Evolutionary conservation across 1,140 invertebrate genomes (phyloP).

Genomic region (Aphaenogaster floridana): DNA sequence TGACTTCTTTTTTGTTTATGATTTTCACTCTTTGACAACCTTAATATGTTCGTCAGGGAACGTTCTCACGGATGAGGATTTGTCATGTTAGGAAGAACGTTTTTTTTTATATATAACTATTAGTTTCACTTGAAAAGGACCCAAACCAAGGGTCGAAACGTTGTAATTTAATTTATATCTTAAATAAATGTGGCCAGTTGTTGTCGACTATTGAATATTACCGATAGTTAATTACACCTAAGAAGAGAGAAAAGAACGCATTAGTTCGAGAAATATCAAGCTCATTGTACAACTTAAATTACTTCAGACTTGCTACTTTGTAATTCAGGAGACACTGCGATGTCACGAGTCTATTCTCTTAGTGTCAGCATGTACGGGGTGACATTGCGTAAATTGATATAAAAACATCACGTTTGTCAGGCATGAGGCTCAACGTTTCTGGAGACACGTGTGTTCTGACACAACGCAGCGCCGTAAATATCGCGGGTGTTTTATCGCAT

Average conservation of each 20-base stretch:
- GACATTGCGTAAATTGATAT: constrained; percentile 33
- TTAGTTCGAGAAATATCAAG: not conserved
- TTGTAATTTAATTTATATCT: too few species aligned
- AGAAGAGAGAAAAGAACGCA: not conserved
- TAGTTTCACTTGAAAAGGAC: too few species aligned
- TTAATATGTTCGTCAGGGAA: too few species aligned
- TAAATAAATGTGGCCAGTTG: too few species aligned
- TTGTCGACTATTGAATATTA: too few species aligned
- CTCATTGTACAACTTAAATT: not conserved
- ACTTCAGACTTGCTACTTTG: not conserved
- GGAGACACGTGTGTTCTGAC: constrained; percentile 4
- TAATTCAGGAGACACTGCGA: not conserved
- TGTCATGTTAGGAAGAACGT: too few species aligned
- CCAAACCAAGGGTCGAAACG: too few species aligned
- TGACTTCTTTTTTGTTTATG: too few species aligned
- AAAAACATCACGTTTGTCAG: constrained; percentile 16
- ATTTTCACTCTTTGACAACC: too few species aligned
- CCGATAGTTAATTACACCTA: not conserved
- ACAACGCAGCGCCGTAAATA: constrained; percentile 32
- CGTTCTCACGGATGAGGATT: too few species aligned
- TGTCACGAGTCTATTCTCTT: not conserved
- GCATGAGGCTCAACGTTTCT: not conserved
- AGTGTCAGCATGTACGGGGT: not conserved
- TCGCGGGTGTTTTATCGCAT: constrained; percentile 30
- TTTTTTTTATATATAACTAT: too few species aligned